Evolutionary conservation across 1,140 invertebrate genomes (phyloP), one percentile per base, ranked within the genome.

Genomic region (Intoshia linei): DNA sequence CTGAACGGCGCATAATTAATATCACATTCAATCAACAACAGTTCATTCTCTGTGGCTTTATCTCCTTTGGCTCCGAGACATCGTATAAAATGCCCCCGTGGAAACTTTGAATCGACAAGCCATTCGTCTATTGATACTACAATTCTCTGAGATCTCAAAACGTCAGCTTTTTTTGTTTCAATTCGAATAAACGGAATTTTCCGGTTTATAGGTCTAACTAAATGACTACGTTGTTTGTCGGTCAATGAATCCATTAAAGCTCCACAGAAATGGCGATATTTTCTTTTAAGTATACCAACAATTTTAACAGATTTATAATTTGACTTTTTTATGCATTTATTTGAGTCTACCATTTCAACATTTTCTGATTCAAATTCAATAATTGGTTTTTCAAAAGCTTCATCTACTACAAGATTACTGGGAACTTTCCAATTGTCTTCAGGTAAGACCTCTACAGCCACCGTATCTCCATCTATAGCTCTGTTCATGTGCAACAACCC

Each of bases 1-100:
- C 79, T 81, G 53, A 95, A 98, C 45, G 72, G 67, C 46, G 72
- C 72, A 50, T 93, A 79, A 0, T 84, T 84, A 15, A 95, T 72
- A 57, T 93, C 84, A 52, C 98, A 83, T 50, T 98, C 90, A 30
- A 95, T 55, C 2, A 98, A 62, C 29, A 98, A 65, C 20, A 66
- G 66, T 62, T 87, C 77, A 55, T 84, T 95, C 61, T 93, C 90
- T 0, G 81, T 70, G 48, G 76, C 79, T 47, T 84, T 73, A 29
- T 77, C 79, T 11, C 59, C 61, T 23, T 61, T 51, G 4, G 45
- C 47, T 20, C 62, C 62, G 11, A 63, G 45, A 13, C 49, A 47
- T 33, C 50, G 40, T 3, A 63, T 56, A 51, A 62, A 58, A 45
- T 63, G 61, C 5, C 62, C 62, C 47, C 52, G 50, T 5, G 61